Conservation (phyloP, 2,113 vertebrate genomes). For the Neolamprologus fasciatus region DNA sequence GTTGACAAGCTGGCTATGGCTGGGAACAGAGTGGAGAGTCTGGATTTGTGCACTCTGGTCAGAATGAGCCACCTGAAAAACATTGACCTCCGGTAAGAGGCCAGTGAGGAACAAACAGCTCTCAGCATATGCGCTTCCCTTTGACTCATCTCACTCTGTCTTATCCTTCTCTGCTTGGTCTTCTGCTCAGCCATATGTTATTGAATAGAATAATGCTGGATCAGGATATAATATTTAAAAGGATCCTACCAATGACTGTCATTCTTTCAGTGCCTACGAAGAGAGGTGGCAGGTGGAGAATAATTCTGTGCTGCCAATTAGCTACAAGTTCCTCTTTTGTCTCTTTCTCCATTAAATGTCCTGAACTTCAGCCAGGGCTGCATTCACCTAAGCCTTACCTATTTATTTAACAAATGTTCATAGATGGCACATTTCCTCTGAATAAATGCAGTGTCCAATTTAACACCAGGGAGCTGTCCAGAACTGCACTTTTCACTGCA, state of each 20-base stretch:
- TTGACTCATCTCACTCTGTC: neutral
- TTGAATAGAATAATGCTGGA: neutral
- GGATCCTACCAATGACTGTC: neutral
- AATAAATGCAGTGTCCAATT: neutral
- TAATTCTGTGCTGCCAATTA: neutral
- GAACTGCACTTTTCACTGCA: neutral
- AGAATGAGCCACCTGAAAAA: slow-evolving; percentile 82
- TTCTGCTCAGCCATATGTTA: neutral
- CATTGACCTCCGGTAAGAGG: slow-evolving; percentile 85
- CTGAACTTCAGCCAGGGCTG: neutral
- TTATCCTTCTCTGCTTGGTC: neutral
- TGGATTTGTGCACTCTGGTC: slow-evolving; percentile 74
- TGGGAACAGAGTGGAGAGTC: slow-evolving; percentile 80
- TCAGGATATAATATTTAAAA: slow-evolving; percentile 13
- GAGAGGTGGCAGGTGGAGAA: neutral
- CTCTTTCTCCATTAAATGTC: neutral
- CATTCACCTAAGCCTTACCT: neutral
- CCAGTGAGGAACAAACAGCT: neutral
- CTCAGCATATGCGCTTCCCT: neutral
- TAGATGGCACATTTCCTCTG: neutral
- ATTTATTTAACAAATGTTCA: slow-evolving; percentile 5
- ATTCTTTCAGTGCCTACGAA: neutral
- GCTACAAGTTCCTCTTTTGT: neutral
- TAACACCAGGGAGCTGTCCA: neutral
- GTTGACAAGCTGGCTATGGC: slow-evolving; percentile 87